Percentiles rank a stretch among this genome's conserved stretches.
phyloP scores from a whole-genome alignment of 2,797 vertebrate species.

The Arctocebus calabarensis region DNA sequence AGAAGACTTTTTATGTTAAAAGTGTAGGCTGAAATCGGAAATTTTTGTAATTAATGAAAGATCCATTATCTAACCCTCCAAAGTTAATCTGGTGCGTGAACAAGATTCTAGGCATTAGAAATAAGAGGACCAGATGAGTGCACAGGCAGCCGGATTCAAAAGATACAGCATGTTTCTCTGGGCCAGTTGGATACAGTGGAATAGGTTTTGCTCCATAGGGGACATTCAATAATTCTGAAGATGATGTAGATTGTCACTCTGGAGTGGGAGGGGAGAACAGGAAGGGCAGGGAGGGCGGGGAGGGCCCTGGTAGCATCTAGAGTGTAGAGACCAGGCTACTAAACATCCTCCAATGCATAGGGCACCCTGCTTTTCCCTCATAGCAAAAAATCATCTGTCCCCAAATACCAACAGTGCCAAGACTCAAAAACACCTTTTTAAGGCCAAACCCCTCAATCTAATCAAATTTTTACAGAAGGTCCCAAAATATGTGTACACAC shows the following conservation, averaged over 20 bases:
- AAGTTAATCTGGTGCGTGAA: neutral
- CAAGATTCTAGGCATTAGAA: neutral
- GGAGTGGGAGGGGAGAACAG: neutral
- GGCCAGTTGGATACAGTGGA: fast-evolving
- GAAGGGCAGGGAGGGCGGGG: neutral
- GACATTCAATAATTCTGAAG: neutral
- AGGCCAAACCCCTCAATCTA: neutral
- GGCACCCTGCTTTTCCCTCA: fast-evolving
- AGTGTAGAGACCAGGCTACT: neutral
- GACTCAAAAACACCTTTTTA: neutral
- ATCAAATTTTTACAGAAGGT: neutral
- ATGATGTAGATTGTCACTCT: neutral
- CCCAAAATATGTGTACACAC: neutral
- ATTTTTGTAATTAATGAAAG: neutral
- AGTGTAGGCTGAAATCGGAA: neutral
- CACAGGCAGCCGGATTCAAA: neutral
- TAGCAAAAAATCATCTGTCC: neutral
- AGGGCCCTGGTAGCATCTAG: neutral
- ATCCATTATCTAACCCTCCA: neutral
- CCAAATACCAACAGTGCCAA: neutral
- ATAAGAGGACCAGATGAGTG: neutral
- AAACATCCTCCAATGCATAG: neutral
- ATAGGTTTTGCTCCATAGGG: neutral
- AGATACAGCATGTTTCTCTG: neutral
- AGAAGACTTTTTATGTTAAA: neutral